A percentile compares a stretch with the other conserved stretches of the same genome.
Evolutionary conservation across 2,113 vertebrate genomes (phyloP).

Genomic region (Phylloscopus trochiloides): DNA sequence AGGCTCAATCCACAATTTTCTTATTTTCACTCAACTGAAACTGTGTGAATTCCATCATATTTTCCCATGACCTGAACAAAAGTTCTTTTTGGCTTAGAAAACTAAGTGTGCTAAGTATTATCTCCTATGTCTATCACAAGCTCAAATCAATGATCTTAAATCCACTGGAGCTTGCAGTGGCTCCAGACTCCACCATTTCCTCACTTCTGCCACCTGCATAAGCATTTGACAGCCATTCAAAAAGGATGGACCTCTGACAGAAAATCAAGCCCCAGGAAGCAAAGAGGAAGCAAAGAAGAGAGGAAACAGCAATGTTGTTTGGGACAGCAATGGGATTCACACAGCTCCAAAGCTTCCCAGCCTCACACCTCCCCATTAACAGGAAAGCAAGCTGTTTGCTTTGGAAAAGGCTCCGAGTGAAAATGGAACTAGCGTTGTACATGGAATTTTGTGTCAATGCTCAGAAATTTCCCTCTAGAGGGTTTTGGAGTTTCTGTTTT

Average conservation of each 20-base stretch:
- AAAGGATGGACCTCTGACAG: constrained; percentile 64
- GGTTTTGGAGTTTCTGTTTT: not conserved
- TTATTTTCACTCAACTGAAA: not conserved
- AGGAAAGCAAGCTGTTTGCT: constrained; percentile 77
- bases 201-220: constrained; percentile 39
- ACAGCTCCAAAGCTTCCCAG: constrained; percentile 60
- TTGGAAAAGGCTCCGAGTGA: constrained; percentile 60
- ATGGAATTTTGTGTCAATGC: not conserved
- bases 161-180: not conserved
- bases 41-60: not conserved
- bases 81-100: not conserved
- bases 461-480: not conserved
- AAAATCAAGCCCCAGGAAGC: constrained; percentile 57
- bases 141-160: not conserved
- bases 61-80: not conserved
- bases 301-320: constrained; percentile 74
- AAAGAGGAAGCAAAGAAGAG: constrained; percentile 81
- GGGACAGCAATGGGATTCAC: constrained; percentile 76
- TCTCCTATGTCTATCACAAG: not conserved
- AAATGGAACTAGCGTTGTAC: not conserved
- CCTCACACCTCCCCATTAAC: constrained; percentile 22
- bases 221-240: constrained; percentile 18
- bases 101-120: not conserved
- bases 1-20: not conserved
- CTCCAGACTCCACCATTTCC: not conserved